Evolutionary conservation across 92 coral and sea anemone genomes (phyloP), one percentile per base, ranked within the genome.

Genomic region (Porites divaricata): DNA sequence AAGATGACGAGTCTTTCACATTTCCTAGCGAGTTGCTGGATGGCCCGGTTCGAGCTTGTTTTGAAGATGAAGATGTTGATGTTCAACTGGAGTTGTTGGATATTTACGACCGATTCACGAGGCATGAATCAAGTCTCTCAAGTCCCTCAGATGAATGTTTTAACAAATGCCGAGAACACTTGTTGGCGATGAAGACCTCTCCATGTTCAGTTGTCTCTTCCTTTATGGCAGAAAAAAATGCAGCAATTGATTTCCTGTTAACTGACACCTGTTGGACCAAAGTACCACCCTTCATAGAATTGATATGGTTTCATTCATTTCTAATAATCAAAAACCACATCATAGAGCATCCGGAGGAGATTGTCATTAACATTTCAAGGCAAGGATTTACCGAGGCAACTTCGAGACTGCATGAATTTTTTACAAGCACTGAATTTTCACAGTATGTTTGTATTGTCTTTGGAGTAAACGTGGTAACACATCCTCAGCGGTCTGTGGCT

Each of bases 351-450:
- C 21, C 6, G 25, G 88, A 54, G 2, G 83, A 84, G 35, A 54
- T 73, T 24, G 88, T 84, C 21, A 57, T 84, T 49, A 26, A 85
- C 68, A 76, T 64, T 48, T n/a, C 50, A 20, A 25, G 89, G 35
- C 66, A 85, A 62, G 70, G 56, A 26, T 85, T 85, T 64, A 77
- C 89, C 1, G 70, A 67, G 56, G 89, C 69, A 48, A 85, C 84
- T 69, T 81, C 52, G 58, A 67, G 69, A 51, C 69, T 77, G 8
- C 76, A 76, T 63, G 53, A 77, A 57, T 79, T 85, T 20, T 63
- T 77, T 17, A 53, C 49, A 50, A 23, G 77, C 45, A 74, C 58
- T 54, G 67, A 24, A 22, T 85, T 75, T 69, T 23, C 77, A n/a
- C 57, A 58, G 62, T 77, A 76, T 59, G 56, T 77, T 52, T 16